Conservation (phyloP, 1,140 invertebrate species). For the Diachasmimorpha longicaudata region DNA sequence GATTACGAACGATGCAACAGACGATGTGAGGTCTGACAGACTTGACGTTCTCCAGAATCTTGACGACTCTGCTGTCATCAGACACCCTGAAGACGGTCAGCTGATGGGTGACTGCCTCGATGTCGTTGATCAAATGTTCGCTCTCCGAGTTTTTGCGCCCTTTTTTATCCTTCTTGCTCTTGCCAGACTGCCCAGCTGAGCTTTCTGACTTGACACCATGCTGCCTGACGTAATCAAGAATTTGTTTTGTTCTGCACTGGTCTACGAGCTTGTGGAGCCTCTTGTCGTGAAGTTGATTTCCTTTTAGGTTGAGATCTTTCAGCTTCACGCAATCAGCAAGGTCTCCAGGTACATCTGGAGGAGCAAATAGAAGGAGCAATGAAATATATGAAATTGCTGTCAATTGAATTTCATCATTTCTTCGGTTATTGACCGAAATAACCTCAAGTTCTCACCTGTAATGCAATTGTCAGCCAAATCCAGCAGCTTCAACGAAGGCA, state of each 20-base stretch:
- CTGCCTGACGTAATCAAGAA: conserved; percentile 72
- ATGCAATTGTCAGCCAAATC: conserved; percentile 75
- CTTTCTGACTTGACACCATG: conserved; percentile 64
- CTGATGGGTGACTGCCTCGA: conserved; percentile 45
- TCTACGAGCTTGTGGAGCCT: conserved; percentile 75
- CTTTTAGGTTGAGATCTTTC: conserved; percentile 70
- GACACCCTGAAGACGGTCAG: conserved; percentile 65
- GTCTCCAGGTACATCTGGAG: conserved; percentile 47
- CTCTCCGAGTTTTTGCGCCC: conserved; percentile 50
- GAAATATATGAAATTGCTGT: too few species aligned
- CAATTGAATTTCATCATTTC: too few species aligned
- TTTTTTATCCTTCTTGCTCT: conserved; percentile 63
- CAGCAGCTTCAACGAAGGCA: conserved; percentile 72
- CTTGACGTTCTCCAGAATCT: conserved; percentile 65
- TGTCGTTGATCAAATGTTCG: conserved; percentile 36
- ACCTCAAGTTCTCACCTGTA: neutral
- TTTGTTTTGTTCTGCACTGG: conserved; percentile 72
- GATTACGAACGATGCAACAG: conserved; percentile 73
- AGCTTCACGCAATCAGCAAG: conserved; percentile 48
- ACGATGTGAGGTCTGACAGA: conserved; percentile 74
- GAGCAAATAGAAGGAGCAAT: too few species aligned
- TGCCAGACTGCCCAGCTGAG: conserved; percentile 42
- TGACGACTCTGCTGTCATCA: conserved; percentile 64
- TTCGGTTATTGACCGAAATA: too few species aligned
- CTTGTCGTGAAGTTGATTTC: conserved; percentile 76